Base-by-base conservation (phyloP, 2,113 vertebrate species). In the Neofelis nebulosa region DNA sequence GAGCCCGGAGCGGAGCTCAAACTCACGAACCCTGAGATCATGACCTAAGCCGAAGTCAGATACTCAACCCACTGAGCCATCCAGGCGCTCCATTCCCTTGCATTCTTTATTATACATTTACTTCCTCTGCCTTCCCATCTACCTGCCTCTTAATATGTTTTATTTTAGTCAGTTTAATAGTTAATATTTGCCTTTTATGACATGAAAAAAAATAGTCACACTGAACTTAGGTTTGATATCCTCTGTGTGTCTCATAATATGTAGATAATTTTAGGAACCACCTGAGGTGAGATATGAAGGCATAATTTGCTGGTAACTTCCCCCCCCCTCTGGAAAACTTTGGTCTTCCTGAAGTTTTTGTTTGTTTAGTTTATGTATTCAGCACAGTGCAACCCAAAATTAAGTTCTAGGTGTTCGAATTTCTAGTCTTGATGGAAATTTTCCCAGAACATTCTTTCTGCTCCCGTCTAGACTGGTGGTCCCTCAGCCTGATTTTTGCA, bases 111-210 rank as follows among this genome's bases (percentile, higher is more conserved):
- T 38, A 69, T 71, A 38, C 33, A 9, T 23, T 27, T 41, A 66
- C 31, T 89, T 89, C 38, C 45, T 95, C 52, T 97, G 23, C 36
- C 63, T 89, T 89, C 45, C 29, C 45, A 90, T 19, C 16, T 45
- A 52, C 21, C 66, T 33, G 18, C 33, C 19, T 71, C 19, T 93
- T 89, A 48, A 50, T n/a, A 80, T 52, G 14, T 50, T 66, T 73
- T 80, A 48, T 41, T 48, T 73, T 74, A 50, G 38, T 74, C 45
- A 68, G 31, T 27, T 95, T 48, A 85, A 21, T 29, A 45, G 38
- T 63, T 89, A 48, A 31, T 74, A 33, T 61, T 78, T 92, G 29
- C 3, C 57, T 91, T 87, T 74, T 63, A 91, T 78, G 27, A 88
- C 13, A 38, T 90, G 29, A 36, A 90, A 74, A 74, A 50, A 73